These are phyloP conservation scores for Leptodactylus fallax DNA, from an alignment of 2,797 vertebrate species.

Conservation along the genomic window DNA sequence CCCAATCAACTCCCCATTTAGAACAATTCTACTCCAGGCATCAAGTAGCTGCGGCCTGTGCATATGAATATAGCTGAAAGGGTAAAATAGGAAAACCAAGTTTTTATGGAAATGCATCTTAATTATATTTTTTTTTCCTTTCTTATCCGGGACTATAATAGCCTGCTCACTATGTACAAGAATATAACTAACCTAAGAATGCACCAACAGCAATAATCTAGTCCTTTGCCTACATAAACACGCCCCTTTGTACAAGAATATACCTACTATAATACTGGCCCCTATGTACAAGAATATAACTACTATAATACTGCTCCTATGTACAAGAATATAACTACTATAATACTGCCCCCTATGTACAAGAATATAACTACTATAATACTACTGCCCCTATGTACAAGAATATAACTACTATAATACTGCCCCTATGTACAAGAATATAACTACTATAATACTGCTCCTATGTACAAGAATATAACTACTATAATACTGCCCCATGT, in stretches of 20 bases:
- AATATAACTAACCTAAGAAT: too few species aligned
- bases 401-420: constrained; percentile 1
- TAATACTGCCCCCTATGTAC: neutral
- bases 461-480: neutral
- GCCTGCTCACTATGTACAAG: too few species aligned
- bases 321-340: constrained; percentile 5
- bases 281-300: neutral
- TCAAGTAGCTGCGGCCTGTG: neutral
- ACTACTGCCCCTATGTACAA: neutral
- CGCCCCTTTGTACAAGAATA: neutral
- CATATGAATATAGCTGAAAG: too few species aligned
- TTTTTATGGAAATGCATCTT: too few species aligned
- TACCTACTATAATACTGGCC: neutral
- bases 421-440: neutral
- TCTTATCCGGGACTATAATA: too few species aligned
- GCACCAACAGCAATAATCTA: too few species aligned
- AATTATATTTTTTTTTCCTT: too few species aligned
- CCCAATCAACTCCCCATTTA: too few species aligned
- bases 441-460: too few species aligned
- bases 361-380: constrained; percentile 9
- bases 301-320: neutral
- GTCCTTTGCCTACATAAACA: too few species aligned
- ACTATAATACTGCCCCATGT: neutral
- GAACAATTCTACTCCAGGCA: neutral
- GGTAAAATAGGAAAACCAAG: too few species aligned